phyloP scores from a whole-genome alignment of 2,888 invertebrate genomes.

The Synergus itoensis region DNA sequence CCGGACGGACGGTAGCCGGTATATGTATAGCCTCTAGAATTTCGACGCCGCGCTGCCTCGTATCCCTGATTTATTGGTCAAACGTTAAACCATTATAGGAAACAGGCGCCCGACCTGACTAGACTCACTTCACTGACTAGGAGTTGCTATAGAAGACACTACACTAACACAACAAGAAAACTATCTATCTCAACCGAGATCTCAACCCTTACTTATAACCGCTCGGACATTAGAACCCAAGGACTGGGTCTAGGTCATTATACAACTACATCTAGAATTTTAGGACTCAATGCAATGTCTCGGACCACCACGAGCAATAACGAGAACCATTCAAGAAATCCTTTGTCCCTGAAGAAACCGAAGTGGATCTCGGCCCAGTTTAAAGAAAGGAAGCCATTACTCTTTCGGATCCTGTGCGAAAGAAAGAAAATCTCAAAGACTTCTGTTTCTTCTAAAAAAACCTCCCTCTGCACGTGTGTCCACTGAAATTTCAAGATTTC shows the following conservation, averaged over 20 bases:
- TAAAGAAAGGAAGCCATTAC: slow-evolving; percentile 56
- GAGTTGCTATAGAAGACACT: neutral
- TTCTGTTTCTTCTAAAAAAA: slow-evolving; percentile 38
- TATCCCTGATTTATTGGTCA: neutral
- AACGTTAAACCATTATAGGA: too few species aligned
- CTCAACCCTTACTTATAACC: neutral
- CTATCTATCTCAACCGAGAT: neutral
- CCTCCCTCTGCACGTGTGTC: slow-evolving; percentile 18
- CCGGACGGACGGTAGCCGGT: neutral
- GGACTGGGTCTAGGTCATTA: slow-evolving; percentile 32
- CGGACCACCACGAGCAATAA: slow-evolving; percentile 48
- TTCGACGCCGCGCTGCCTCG: neutral
- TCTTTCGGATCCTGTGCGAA: slow-evolving; percentile 51
- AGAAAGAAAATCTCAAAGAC: slow-evolving; percentile 40
- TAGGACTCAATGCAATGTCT: slow-evolving; percentile 6
- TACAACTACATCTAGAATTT: neutral
- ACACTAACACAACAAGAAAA: slow-evolving; percentile 1
- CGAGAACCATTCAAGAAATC: slow-evolving; percentile 47
- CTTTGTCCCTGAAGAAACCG: slow-evolving; percentile 54
- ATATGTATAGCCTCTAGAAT: neutral
- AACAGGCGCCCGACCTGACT: neutral
- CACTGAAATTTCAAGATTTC: neutral
- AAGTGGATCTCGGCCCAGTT: slow-evolving; percentile 51
- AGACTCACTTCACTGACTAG: neutral
- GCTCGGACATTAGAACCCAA: neutral